Evolutionary conservation across 30 jellyfish, hydroid and myxozoan species (phyloP), one percentile per base, ranked within the genome.

Genomic region (Pelagia noctiluca): DNA sequence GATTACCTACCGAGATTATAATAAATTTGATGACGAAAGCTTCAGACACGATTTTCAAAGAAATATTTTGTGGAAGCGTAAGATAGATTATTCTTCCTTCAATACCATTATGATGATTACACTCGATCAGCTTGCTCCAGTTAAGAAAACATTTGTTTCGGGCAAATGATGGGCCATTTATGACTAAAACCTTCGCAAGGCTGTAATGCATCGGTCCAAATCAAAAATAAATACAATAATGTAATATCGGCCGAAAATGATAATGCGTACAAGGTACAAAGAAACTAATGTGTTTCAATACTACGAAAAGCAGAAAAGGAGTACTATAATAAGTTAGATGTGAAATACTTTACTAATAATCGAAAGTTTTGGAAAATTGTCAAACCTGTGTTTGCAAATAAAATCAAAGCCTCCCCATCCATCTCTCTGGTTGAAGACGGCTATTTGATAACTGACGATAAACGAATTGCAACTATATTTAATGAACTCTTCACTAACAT

Each of bases 1-100:
- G 57, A 42, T 42, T 16, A 42, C 57, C 57, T 42, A 42, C 33
- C 25, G 86, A 29, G 66, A 47, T 36, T 35, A 63, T 65, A 80
- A 66, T 24, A 24, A 66, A 21, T 42, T 42, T 42, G 57, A 42
- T 16, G 57, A 42, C 8, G 12, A 42, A 42, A 16, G 57, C 16
- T 42, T 42, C 57, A 8, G 57, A 42, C 16, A 42, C 57, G 57
- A 42, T 42, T 16, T 42, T 42, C 57, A 42, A 42, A 42, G 57
- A 42, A 42, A 42, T 42, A 8, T 42, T 42, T 42, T 42, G 16
- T 42, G 8, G 8, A 16, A 42, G 57, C 16, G 16, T 42, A 42
- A 16, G 16, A 16, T 8, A 16, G 57, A 42, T 42, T 16, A 42
- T 16, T 5, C 57, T 5, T 42, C 16, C 8, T 42, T 42, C 16